Conservation (phyloP, 2,113 vertebrate species). For the Urocitellus parryii region DNA sequence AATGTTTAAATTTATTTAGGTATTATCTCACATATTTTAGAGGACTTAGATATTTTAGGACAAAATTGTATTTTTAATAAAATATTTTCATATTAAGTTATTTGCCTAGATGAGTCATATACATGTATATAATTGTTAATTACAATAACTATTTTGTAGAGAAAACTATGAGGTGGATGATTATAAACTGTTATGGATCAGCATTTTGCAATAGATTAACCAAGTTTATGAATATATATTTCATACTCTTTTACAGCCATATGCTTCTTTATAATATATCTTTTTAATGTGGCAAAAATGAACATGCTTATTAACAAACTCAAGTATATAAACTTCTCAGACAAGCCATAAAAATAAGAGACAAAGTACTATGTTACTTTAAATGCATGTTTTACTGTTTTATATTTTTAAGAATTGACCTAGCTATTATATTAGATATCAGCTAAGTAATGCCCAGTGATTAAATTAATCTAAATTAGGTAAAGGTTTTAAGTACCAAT, state of each 20-base stretch:
- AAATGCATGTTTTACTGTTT: neutral
- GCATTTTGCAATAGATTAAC: neutral
- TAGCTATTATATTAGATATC: neutral
- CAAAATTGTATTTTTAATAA: neutral
- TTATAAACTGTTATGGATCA: neutral
- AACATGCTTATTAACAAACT: neutral
- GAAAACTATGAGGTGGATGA: neutral
- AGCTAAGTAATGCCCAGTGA: neutral
- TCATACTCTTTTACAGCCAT: neutral
- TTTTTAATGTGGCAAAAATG: conserved; percentile 9
- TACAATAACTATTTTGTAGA: neutral
- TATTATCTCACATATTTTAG: neutral
- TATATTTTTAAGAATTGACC: neutral
- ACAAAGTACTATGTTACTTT: neutral
- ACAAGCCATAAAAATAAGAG: neutral
- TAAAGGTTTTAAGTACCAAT: neutral
- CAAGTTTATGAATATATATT: neutral
- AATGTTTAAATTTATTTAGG: neutral
- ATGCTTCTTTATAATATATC: neutral
- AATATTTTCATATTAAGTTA: neutral
- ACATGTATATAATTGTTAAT: conserved; percentile 25
- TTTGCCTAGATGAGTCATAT: neutral
- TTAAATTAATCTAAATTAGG: neutral
- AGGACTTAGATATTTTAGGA: neutral
- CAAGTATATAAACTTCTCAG: neutral